Conservation (phyloP, 2,797 vertebrate genomes). For the Crocidura indochinensis region DNA sequence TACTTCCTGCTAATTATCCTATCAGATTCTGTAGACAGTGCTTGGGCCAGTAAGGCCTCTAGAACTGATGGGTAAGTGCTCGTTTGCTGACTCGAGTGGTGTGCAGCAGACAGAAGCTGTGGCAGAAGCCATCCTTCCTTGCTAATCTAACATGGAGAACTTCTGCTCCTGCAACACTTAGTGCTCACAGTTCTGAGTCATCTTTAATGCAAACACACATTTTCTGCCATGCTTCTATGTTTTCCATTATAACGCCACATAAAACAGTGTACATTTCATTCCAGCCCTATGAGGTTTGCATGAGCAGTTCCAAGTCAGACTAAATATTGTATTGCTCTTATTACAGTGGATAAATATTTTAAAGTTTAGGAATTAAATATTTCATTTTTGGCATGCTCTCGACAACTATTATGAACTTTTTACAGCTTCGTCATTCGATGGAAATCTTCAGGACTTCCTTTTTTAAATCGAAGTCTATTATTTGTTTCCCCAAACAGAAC, state of each 20-base stretch:
- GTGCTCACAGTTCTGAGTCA: constrained; percentile 85
- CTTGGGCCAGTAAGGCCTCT: constrained; percentile 90
- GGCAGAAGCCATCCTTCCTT: constrained; percentile 88
- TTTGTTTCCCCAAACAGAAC: constrained; percentile 79
- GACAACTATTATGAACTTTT: constrained; percentile 85
- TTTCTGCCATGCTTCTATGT: constrained; percentile 86
- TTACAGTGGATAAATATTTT: constrained; percentile 89
- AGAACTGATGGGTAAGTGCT: constrained; percentile 90
- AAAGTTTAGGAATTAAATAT: constrained; percentile 84
- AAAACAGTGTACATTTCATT: constrained; percentile 86
- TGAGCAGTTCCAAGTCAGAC: constrained; percentile 84
- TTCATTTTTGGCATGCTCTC: constrained; percentile 80
- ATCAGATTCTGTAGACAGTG: constrained; percentile 88
- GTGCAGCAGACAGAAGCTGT: constrained; percentile 86
- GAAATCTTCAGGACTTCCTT: constrained; percentile 73
- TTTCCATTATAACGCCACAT: constrained; percentile 89
- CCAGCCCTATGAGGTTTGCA: constrained; percentile 84
- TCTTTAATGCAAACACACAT: constrained; percentile 90
- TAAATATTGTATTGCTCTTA: constrained; percentile 87
- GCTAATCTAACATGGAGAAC: constrained; percentile 89
- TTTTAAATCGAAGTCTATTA: constrained; percentile 80
- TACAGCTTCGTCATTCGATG: constrained; percentile 81
- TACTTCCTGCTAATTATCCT: constrained; percentile 85
- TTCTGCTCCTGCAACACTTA: constrained; percentile 88
- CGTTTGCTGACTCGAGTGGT: constrained; percentile 89